Conservation (phyloP, 2,113 vertebrate species). For the Dicentrarchus labrax region DNA sequence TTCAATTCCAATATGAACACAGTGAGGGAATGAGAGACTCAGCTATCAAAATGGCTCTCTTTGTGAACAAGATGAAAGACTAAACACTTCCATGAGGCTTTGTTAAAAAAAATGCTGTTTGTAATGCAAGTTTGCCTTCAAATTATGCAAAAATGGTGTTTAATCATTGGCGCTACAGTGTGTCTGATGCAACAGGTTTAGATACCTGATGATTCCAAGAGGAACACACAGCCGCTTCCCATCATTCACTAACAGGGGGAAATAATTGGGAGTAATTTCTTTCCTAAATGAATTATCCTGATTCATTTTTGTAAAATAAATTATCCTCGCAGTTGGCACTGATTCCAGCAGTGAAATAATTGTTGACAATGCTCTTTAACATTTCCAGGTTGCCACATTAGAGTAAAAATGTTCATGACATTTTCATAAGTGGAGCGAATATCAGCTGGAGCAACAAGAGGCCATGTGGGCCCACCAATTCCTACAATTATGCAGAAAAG, state of each 20-base stretch:
- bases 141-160: not conserved
- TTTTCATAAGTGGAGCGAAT: slow-evolving; percentile 53
- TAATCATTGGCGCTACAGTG: not conserved
- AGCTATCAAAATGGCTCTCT: slow-evolving; percentile 56
- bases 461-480: not conserved
- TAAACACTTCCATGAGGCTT: not conserved
- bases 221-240: slow-evolving; percentile 13
- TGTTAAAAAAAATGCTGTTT: slow-evolving; percentile 10
- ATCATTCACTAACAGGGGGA: slow-evolving; percentile 22
- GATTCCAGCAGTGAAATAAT: slow-evolving; percentile 28
- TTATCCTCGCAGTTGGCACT: not conserved
- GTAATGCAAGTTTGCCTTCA: not conserved
- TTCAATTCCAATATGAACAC: slow-evolving; percentile 25
- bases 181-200: slow-evolving; percentile 80
- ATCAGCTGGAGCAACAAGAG: slow-evolving; percentile 23
- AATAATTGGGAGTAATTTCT: slow-evolving; percentile 19
- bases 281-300: slow-evolving; percentile 31
- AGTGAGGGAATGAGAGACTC: not conserved
- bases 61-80: slow-evolving; percentile 40
- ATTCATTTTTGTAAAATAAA: slow-evolving; percentile 33
- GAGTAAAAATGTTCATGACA: slow-evolving; percentile 33
- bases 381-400: slow-evolving; percentile 40
- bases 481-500: slow-evolving; percentile 28
- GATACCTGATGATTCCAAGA: slow-evolving; percentile 77
- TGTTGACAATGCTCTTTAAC: slow-evolving; percentile 43